A percentile compares a stretch with the other conserved stretches of the same genome.
Conservation (phyloP, 2,888 invertebrate species). For the Adelphocoris suturalis region DNA sequence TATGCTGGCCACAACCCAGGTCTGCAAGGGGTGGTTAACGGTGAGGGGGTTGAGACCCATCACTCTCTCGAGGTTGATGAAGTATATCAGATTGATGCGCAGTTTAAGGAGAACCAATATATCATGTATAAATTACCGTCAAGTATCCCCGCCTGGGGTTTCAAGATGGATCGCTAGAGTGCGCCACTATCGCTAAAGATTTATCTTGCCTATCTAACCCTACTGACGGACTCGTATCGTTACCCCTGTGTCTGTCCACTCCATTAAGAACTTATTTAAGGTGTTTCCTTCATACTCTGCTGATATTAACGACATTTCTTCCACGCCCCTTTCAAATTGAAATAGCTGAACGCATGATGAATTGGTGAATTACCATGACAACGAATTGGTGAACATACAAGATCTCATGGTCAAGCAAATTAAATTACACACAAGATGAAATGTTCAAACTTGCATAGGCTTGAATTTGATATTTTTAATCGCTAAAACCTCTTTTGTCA, state of each 20-base stretch:
- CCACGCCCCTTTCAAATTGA: too few relatives aligned
- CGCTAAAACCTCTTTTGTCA: too few relatives aligned
- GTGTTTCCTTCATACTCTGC: background rate
- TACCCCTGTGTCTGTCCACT: slow-evolving; percentile 49
- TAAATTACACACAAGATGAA: too few relatives aligned
- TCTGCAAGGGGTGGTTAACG: background rate
- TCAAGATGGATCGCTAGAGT: slow-evolving; percentile 69
- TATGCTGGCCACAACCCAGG: slow-evolving; percentile 41
- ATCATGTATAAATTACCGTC: slow-evolving; percentile 71
- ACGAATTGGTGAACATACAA: too few relatives aligned
- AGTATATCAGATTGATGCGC: slow-evolving; percentile 71
- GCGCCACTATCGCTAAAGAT: slow-evolving; percentile 68
- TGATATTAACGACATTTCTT: background rate
- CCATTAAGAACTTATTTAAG: slow-evolving; percentile 54
- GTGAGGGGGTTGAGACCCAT: slow-evolving; percentile 46
- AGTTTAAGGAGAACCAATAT: slow-evolving; percentile 70
- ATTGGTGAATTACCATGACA: too few relatives aligned
- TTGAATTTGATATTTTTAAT: too few relatives aligned
- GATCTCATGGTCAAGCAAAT: too few relatives aligned
- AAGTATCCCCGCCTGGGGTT: slow-evolving; percentile 66
- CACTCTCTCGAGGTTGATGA: slow-evolving; percentile 67
- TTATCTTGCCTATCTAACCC: slow-evolving; percentile 62
- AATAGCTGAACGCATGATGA: too few relatives aligned
- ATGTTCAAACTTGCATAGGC: too few relatives aligned
- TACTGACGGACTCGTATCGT: slow-evolving; percentile 63